These are phyloP conservation scores for Eretmocerus hayati DNA, from an alignment of 2,888 invertebrate genomes.

Conservation along the genomic window DNA sequence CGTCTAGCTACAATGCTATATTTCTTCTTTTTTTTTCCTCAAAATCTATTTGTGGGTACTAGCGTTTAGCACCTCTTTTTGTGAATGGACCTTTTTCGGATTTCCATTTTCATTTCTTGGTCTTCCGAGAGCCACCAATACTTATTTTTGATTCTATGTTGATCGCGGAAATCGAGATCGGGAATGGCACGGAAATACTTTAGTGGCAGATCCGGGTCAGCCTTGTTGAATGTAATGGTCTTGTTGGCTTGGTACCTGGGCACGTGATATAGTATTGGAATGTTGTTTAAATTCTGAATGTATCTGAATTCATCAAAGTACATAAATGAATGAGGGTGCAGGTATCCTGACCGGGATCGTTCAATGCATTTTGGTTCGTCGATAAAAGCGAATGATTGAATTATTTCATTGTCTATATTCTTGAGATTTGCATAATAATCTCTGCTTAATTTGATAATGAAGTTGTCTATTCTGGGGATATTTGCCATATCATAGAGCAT, in stretches of 20 bases:
- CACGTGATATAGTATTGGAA: constrained; percentile 17
- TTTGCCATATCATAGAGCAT: constrained; percentile 12
- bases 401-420: background rate
- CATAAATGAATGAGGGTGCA: constrained; percentile 13
- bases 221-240: background rate
- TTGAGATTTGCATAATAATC: constrained; percentile 10
- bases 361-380: background rate
- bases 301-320: constrained; percentile 5
- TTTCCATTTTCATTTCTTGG: background rate
- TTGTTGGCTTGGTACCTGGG: constrained; percentile 3
- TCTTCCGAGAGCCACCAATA: constrained; percentile 5
- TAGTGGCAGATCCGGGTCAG: background rate
- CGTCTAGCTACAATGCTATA: no score
- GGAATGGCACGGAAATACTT: constrained; percentile 1
- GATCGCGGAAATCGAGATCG: background rate
- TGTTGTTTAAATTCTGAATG: constrained; percentile 13
- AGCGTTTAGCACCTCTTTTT: background rate
- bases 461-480: constrained; percentile 14
- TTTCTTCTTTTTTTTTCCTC: no score
- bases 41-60: no score
- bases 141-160: background rate
- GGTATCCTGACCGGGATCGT: background rate
- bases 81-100: background rate
- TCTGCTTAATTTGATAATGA: constrained; percentile 12
- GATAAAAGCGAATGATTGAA: background rate